Evolutionary conservation across 2,797 vertebrate genomes (phyloP), one percentile per base, ranked within the genome.

Genomic region (Labeo calbasu): DNA sequence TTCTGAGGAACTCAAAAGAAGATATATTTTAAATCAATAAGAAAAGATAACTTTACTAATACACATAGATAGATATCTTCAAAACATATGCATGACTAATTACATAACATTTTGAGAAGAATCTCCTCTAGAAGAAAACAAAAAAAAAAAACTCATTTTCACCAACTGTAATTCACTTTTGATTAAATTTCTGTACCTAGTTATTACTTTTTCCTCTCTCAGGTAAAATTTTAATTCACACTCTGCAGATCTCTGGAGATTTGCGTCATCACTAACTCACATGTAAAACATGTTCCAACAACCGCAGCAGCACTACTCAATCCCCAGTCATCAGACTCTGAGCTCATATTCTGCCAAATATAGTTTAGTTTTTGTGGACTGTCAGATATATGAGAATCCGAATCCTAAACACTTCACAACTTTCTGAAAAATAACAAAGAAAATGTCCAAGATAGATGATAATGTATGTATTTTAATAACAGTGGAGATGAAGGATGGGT

Each of bases 401-500:
- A 69, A 51, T 51, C 19, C 25, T 51, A 63, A 66, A 69, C 63
- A 40, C 50, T 13, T 25, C 3, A 25, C 15, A 28, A 15, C 2
- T 13, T 48, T 48, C 13, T 15, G 4, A 32, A 59, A 61, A 32
- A 80, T 55, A 43, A 36, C 28, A 69, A 59, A 32, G 40, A 46
- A 57, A 48, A 73, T 75, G 28, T 55, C 14, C 13, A 51, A 23
- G 32, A 61, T 19, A 15, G 5, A 43, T 79, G 9, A 68, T 65
- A 80, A n/a, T 69, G 6, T 23, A 50, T 70, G 36, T 63, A 69
- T 63, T 78, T 50, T 65, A 50, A 69, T 68, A 63, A 72, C 2
- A 19, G 12, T 73, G 28, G 3, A 57, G 75, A 14, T 83, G 73
- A 83, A 14, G 77, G 69, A 81, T 87, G 84, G 81, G 59, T 68